phyloP scores from a whole-genome alignment of 2,113 vertebrate genomes.

The Cyanoramphus novaezelandiae region DNA sequence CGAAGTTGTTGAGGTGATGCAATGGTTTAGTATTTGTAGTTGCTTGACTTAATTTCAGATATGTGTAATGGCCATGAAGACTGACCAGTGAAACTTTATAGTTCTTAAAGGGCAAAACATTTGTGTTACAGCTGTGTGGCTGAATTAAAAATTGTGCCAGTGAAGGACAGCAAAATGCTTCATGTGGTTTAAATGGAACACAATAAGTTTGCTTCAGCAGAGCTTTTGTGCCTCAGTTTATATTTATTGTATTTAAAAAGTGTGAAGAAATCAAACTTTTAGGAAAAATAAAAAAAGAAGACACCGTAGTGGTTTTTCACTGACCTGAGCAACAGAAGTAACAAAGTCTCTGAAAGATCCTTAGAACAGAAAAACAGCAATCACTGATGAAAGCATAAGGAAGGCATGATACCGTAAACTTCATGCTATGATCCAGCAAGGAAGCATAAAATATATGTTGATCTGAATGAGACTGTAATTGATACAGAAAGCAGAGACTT shows the following conservation, averaged over 20 bases:
- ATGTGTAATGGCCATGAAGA: background rate
- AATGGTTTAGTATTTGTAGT: background rate
- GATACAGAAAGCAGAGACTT: background rate
- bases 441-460: background rate
- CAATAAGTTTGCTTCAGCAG: background rate
- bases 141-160: constrained; percentile 23
- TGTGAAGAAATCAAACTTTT: background rate
- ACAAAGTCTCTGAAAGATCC: background rate
- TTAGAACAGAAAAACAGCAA: background rate
- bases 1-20: background rate
- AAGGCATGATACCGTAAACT: background rate
- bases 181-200: background rate
- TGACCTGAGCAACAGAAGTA: background rate
- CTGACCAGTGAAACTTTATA: background rate
- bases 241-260: background rate
- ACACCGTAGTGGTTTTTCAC: background rate
- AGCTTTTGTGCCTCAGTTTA: background rate
- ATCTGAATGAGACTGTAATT: background rate
- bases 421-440: background rate
- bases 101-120: background rate
- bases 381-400: background rate
- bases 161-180: constrained; percentile 6
- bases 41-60: constrained; percentile 60
- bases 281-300: background rate
- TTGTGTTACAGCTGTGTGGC: background rate